phyloP scores from a whole-genome alignment of 2,797 vertebrate genomes.

The Lerista edwardsae region DNA sequence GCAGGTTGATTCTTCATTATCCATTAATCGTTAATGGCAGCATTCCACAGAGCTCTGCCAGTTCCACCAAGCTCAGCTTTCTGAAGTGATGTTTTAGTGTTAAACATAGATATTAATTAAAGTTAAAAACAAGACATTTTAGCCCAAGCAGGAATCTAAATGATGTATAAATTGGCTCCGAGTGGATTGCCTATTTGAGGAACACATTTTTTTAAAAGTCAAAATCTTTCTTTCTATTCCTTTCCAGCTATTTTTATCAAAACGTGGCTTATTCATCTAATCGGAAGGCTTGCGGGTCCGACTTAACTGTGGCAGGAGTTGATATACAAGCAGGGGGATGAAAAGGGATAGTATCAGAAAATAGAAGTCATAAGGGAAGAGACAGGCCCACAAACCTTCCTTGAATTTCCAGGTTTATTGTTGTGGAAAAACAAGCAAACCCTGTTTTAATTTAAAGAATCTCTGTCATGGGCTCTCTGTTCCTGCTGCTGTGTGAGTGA shows the following conservation, averaged over 20 bases:
- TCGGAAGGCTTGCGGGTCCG: not conserved
- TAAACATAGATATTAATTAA: slow-evolving; percentile 32
- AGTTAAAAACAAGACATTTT: slow-evolving; percentile 23
- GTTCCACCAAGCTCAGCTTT: slow-evolving; percentile 50
- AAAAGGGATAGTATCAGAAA: not conserved
- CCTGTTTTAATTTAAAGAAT: not conserved
- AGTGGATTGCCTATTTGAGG: not conserved
- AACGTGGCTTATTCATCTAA: not conserved
- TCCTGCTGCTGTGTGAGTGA: no score
- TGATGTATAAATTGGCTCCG: not conserved
- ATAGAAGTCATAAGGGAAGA: not conserved
- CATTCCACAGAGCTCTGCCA: slow-evolving; percentile 68
- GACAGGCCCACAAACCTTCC: not conserved
- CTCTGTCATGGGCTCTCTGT: not conserved
- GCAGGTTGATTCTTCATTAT: slow-evolving; percentile 68
- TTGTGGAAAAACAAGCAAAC: no score
- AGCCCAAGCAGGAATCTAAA: not conserved
- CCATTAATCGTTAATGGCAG: slow-evolving; percentile 67
- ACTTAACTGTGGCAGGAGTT: not conserved
- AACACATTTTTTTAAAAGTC: not conserved
- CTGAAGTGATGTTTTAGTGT: slow-evolving; percentile 60
- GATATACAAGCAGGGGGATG: not conserved
- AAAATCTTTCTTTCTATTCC: no score
- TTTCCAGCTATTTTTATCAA: not conserved
- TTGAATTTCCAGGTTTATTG: no score